A percentile compares a stretch with the other conserved stretches of the same genome.
These are phyloP conservation scores for Hydropsyche tenuis DNA, from an alignment of 1,140 invertebrate species.

Conservation along the genomic window DNA sequence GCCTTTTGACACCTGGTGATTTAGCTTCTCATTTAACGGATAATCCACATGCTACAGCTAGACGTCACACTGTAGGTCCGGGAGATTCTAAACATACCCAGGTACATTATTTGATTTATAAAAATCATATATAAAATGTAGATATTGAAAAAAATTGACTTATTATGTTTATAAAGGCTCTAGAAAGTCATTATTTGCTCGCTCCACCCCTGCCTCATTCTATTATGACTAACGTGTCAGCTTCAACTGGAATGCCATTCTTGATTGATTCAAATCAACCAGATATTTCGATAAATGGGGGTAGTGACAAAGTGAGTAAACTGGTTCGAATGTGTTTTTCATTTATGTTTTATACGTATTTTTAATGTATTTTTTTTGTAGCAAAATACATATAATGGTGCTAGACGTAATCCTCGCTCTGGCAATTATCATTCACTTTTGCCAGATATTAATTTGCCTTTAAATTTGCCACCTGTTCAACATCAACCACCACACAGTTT, in stretches of 20 bases:
- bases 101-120: slow-evolving; percentile 53
- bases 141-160: not conserved
- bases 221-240: slow-evolving; percentile 31
- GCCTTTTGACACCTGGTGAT: slow-evolving; percentile 43
- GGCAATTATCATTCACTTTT: slow-evolving; percentile 57
- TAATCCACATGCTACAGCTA: slow-evolving; percentile 57
- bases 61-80: slow-evolving; percentile 92
- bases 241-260: slow-evolving; percentile 34
- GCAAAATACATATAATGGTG: slow-evolving; percentile 28
- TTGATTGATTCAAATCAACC: slow-evolving; percentile 33
- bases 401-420: slow-evolving; percentile 31
- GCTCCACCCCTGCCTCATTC: slow-evolving; percentile 42
- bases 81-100: slow-evolving; percentile 84
- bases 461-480: slow-evolving; percentile 58
- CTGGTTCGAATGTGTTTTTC: not conserved
- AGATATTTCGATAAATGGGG: slow-evolving; percentile 39
- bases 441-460: slow-evolving; percentile 64
- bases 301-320: slow-evolving; percentile 39
- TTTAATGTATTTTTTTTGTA: slow-evolving; percentile 31
- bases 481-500: slow-evolving; percentile 76
- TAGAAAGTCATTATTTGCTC: slow-evolving; percentile 61
- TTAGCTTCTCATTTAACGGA: slow-evolving; percentile 51
- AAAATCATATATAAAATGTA: not conserved
- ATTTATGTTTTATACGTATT: not conserved
- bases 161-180: slow-evolving; percentile 52